These are phyloP conservation scores for Pachliopta kotzebuea DNA, from an alignment of 2,888 invertebrate genomes.

Conservation along the genomic window DNA sequence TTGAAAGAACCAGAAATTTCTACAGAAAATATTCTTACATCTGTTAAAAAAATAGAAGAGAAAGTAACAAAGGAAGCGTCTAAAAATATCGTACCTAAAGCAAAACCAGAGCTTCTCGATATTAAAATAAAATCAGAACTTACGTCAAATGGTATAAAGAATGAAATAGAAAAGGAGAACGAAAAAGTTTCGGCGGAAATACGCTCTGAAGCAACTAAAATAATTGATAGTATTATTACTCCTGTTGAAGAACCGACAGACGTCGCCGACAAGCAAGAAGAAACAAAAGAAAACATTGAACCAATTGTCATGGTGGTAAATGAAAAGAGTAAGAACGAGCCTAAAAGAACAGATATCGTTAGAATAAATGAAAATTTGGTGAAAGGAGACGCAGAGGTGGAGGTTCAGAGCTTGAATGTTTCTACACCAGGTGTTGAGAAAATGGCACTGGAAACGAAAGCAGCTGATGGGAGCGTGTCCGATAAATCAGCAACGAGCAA, in stretches of 20 bases:
- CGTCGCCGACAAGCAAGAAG: conserved; percentile 41
- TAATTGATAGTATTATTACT: conserved; percentile 72
- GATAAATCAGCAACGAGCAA: conserved; percentile 67
- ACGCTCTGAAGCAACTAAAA: conserved; percentile 64
- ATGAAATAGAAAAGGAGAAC: conserved; percentile 51
- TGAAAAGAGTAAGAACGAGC: conserved; percentile 57
- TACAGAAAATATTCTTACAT: conserved; percentile 63
- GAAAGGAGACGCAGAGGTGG: conserved; percentile 80
- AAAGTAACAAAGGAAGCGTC: conserved; percentile 44
- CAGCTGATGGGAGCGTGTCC: conserved; percentile 57
- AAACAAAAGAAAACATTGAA: conserved; percentile 53
- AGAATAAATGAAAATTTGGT: conserved; percentile 72
- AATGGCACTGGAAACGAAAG: conserved; percentile 48
- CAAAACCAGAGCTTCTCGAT: conserved; percentile 52
- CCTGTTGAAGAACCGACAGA: conserved; percentile 67
- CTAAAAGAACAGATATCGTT: conserved; percentile 46
- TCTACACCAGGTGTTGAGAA: conserved; percentile 60
- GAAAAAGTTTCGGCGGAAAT: conserved; percentile 57
- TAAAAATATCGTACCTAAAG: conserved; percentile 50
- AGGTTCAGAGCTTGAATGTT: conserved; percentile 81
- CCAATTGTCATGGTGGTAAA: conserved; percentile 69
- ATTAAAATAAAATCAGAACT: conserved; percentile 48
- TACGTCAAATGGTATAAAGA: conserved; percentile 54
- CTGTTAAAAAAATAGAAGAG: conserved; percentile 42
- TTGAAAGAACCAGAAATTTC: conserved; percentile 74